Conservation (phyloP, 2,113 vertebrate genomes). For the Tragelaphus strepsiceros region DNA sequence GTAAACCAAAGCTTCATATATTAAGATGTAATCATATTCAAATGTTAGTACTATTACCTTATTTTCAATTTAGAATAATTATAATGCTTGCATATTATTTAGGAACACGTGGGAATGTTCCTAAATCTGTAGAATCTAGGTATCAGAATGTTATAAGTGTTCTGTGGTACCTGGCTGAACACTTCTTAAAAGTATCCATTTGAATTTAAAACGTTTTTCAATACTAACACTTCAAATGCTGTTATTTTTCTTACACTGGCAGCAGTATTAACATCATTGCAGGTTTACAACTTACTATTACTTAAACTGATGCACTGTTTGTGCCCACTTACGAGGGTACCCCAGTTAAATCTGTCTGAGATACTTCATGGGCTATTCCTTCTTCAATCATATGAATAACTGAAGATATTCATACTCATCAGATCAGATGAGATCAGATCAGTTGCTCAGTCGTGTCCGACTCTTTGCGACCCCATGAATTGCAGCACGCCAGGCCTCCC, state of each 20-base stretch:
- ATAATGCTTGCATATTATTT: background rate
- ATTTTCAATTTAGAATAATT: conserved; percentile 10
- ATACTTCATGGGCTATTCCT: background rate
- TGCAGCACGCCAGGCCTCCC: too few relatives aligned
- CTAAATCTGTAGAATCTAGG: background rate
- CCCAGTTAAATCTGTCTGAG: background rate
- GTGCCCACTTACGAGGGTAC: background rate
- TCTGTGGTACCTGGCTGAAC: background rate
- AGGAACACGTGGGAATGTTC: background rate
- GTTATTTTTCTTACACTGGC: background rate
- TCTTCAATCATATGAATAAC: background rate
- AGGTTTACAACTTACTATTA: background rate
- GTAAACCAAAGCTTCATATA: background rate
- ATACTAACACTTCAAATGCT: background rate
- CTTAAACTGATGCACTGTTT: background rate
- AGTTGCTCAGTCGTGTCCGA: too few relatives aligned
- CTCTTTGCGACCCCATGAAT: too few relatives aligned
- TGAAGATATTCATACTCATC: background rate
- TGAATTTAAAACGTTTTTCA: background rate
- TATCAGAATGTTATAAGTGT: background rate
- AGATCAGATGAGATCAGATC: too few relatives aligned
- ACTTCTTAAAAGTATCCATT: background rate
- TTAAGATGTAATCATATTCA: background rate
- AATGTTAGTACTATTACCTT: background rate
- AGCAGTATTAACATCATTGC: background rate